Percentiles rank a stretch among this genome's conserved stretches.
phyloP scores from a whole-genome alignment of 2,888 invertebrate genomes.

The Tenthredo amoena region DNA sequence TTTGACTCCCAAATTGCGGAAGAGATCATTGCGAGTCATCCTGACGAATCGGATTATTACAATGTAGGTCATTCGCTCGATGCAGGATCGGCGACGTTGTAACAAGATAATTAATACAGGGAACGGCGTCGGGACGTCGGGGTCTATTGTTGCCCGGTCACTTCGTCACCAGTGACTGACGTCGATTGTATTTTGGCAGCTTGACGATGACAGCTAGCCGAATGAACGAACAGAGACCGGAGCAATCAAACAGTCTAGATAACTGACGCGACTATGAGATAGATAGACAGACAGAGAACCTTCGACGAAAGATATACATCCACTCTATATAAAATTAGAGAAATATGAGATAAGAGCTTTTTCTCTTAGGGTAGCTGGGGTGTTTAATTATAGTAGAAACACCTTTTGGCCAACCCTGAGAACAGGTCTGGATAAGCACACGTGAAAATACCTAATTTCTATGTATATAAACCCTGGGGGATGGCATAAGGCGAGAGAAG shows the following conservation, averaged over 20 bases:
- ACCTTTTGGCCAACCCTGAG: background rate
- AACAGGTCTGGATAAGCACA: background rate
- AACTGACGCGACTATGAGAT: background rate
- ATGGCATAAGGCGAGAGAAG: background rate
- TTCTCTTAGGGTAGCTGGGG: background rate
- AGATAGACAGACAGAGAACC: background rate
- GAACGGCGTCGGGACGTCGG: conserved; percentile 40
- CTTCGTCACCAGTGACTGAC: conserved; percentile 42
- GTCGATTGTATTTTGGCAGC: conserved; percentile 36
- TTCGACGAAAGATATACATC: background rate
- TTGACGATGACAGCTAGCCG: background rate
- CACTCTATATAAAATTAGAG: background rate
- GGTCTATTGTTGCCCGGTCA: conserved; percentile 25
- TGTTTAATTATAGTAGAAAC: background rate
- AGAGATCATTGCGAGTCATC: background rate
- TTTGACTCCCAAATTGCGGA: background rate
- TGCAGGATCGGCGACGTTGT: conserved; percentile 51
- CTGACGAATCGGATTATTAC: background rate
- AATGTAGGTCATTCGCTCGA: background rate
- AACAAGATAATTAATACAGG: conserved; percentile 74
- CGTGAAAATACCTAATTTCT: background rate
- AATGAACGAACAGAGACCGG: background rate
- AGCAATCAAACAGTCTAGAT: background rate
- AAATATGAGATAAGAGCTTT: background rate
- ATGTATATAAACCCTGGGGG: background rate